These are phyloP conservation scores for Pygathrix nemaeus DNA, from an alignment of 2,113 vertebrate genomes.

Conservation along the genomic window DNA sequence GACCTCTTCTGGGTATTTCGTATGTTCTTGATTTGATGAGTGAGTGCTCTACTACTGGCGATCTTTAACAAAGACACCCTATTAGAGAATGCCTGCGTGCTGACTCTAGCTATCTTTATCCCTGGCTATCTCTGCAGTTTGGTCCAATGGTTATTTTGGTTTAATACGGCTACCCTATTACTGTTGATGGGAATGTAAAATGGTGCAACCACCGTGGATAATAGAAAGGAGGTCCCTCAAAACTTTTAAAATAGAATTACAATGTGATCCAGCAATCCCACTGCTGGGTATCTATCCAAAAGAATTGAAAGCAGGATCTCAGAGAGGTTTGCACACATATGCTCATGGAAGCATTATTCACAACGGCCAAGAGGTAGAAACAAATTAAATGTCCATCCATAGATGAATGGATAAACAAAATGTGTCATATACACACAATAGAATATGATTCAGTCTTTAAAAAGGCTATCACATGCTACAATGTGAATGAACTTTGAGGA, in stretches of 20 bases:
- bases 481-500: background rate
- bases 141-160: background rate
- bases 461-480: background rate
- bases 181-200: background rate
- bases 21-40: slow-evolving; percentile 12
- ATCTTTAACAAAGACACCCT: background rate
- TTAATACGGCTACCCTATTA: background rate
- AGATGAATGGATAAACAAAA: background rate
- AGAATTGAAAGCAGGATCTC: background rate
- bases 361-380: background rate
- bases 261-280: background rate
- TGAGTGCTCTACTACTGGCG: background rate
- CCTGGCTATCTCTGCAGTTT: background rate
- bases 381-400: background rate
- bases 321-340: background rate
- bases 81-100: background rate
- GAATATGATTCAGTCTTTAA: background rate
- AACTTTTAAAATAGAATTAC: background rate
- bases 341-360: background rate
- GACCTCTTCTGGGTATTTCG: background rate
- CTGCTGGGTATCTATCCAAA: background rate
- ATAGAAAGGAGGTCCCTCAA: background rate
- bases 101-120: background rate
- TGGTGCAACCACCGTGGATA: background rate
- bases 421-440: background rate